These are phyloP conservation scores for Danaus chrysippus DNA, from an alignment of 2,888 invertebrate genomes.

Conservation along the genomic window DNA sequence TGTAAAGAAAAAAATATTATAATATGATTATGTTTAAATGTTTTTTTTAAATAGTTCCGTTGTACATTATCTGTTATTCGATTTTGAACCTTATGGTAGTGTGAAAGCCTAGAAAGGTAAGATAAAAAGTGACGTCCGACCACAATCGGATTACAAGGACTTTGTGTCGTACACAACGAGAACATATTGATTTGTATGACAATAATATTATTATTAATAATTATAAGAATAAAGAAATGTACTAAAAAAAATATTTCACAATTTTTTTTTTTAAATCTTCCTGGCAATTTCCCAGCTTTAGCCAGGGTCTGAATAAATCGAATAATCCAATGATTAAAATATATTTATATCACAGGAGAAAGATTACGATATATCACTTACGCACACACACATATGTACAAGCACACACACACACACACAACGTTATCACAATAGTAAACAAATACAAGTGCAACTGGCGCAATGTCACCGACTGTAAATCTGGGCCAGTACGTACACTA, in stretches of 20 bases:
- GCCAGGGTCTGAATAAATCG: no score
- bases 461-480: conserved; percentile 55
- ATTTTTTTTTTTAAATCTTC: background rate
- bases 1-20: no score
- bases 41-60: no score
- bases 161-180: conserved; percentile 1
- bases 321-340: background rate
- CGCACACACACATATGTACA: conserved; percentile 13
- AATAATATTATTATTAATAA: background rate
- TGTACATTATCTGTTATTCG: background rate
- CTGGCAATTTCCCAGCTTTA: no score
- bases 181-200: conserved; percentile 11
- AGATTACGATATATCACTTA: background rate
- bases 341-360: background rate
- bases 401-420: conserved; percentile 3
- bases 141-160: conserved; percentile 44
- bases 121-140: conserved; percentile 21
- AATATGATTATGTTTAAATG: no score
- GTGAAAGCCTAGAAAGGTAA: conserved; percentile 10
- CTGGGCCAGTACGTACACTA: conserved; percentile 52
- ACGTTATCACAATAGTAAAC: conserved; percentile 41
- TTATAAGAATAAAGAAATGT: background rate
- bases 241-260: background rate
- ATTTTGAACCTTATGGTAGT: conserved; percentile 5
- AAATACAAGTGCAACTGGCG: conserved; percentile 42